Base-by-base conservation (phyloP, 2,888 invertebrate genomes). In the Protodeltote pygarga region DNA sequence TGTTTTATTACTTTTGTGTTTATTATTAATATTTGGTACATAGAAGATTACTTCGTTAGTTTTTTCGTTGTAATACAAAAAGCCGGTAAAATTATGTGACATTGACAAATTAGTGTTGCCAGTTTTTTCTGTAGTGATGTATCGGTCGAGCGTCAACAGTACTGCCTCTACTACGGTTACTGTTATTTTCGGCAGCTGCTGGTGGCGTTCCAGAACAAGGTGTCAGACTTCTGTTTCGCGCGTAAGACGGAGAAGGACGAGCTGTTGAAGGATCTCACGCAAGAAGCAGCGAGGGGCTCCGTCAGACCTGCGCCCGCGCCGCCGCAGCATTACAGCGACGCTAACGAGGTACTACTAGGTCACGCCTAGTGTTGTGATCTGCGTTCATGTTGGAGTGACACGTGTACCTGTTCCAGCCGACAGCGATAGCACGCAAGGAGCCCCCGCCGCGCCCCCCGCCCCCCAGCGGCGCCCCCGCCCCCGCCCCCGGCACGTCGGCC, bases 221-320 rank as follows among this genome's bases (percentile, higher is more conserved):
- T 99, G 73, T 95, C 96, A 4, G 99, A 99, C 93, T 99, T 97
- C 89, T 98, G 98, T 85, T 99, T 99, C 91, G 99, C 99, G 23
- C 96, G 99, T 19, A 98, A 98, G 92, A 99, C 99, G 0, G 99
- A 99, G 88, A 99, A 99, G 85, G 99, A 99, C 73, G 99, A 99
- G 85, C 91, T 99, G 66, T 90, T 99, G 85, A 97, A 98, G 85
- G 98, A 99, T 90, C 93, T 99, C 48, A 98, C 98, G 51, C 95
- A 96, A 67, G 95, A 95, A 77, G 95, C 96, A 25, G 95, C 96
- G 59, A 93, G 96, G 40, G 86, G 93, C 27, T 93, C 94, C 34
- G 82, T 84, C 23, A 84, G 93, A 60, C 94, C 81, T 20, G 79
- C 83, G 39, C 82, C 85, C 31, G 44, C 77, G 16, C 79, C 83